Percentiles rank a stretch among this genome's conserved stretches.
Evolutionary conservation across 2,797 vertebrate genomes (phyloP).

Genomic region (Periparus ater): DNA sequence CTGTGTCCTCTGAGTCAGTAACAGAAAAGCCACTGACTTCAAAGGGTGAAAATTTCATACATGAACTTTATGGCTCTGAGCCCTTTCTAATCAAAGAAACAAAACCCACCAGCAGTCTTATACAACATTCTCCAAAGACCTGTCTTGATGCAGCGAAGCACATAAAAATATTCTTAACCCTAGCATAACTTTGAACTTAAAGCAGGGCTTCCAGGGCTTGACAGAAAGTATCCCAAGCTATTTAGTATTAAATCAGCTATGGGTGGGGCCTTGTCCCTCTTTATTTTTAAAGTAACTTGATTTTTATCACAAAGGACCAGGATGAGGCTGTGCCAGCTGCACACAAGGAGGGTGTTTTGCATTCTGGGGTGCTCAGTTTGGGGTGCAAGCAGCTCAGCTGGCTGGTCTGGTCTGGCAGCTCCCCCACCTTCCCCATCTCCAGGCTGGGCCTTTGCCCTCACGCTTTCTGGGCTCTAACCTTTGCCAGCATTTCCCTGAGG

Average conservation of each 20-base stretch:
- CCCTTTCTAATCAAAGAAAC: slow-evolving; percentile 37
- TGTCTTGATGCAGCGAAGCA: not conserved
- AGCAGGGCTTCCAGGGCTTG: not conserved
- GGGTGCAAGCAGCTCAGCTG: not conserved
- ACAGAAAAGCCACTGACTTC: not conserved
- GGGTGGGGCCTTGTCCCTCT: not conserved
- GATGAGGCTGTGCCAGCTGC: not conserved
- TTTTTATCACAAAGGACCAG: not conserved
- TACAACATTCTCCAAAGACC: slow-evolving; percentile 19
- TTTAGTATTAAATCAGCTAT: not conserved
- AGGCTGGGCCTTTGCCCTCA: not conserved
- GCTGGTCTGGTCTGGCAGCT: not conserved
- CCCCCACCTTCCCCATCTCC: not conserved
- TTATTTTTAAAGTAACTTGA: not conserved
- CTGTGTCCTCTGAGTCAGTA: slow-evolving; percentile 21
- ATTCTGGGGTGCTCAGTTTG: not conserved
- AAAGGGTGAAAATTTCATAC: slow-evolving; percentile 45
- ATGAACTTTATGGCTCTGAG: not conserved
- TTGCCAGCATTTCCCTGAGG: not conserved
- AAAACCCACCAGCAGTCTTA: slow-evolving; percentile 29
- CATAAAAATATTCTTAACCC: not conserved
- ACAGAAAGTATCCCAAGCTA: not conserved
- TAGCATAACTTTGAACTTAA: not conserved
- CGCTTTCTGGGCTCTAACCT: not conserved
- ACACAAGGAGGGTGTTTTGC: not conserved